These are phyloP conservation scores for Colossoma macropomum DNA, from an alignment of 2,113 vertebrate species.

Conservation along the genomic window DNA sequence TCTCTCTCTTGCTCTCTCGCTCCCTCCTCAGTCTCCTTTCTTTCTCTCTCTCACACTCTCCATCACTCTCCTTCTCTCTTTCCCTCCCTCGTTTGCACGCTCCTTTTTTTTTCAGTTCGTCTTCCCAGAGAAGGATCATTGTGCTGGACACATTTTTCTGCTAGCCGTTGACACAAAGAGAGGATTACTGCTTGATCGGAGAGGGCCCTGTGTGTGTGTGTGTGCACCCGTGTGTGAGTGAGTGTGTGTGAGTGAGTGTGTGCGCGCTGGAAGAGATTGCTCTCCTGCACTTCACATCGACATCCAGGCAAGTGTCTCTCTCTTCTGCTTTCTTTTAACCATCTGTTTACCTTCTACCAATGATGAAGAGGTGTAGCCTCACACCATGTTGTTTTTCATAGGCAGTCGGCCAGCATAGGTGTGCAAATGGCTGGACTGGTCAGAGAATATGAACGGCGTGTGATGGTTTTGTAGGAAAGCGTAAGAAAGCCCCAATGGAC, in stretches of 20 bases:
- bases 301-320: conserved; percentile 47
- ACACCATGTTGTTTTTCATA: not conserved
- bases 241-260: conserved; percentile 14
- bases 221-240: conserved; percentile 44
- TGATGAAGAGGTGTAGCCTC: not conserved
- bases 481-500: not conserved
- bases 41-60: not conserved
- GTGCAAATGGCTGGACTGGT: conserved; percentile 31
- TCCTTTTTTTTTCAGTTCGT: conserved; percentile 65
- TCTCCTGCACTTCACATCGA: conserved; percentile 63
- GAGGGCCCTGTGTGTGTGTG: conserved; percentile 1
- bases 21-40: not conserved
- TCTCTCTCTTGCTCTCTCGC: conserved; percentile 50
- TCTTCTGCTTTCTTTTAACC: not conserved
- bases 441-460: not conserved
- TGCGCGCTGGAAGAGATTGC: conserved; percentile 25
- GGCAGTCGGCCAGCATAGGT: not conserved
- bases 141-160: conserved; percentile 81
- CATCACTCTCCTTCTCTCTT: not conserved
- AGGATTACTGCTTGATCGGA: conserved; percentile 85
- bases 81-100: conserved; percentile 58
- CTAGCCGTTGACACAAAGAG: conserved; percentile 82
- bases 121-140: conserved; percentile 82
- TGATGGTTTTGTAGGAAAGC: conserved; percentile 7
- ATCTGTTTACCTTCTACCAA: conserved; percentile 2